Conservation (phyloP, 2,113 vertebrate species). For the Mobula hypostoma region DNA sequence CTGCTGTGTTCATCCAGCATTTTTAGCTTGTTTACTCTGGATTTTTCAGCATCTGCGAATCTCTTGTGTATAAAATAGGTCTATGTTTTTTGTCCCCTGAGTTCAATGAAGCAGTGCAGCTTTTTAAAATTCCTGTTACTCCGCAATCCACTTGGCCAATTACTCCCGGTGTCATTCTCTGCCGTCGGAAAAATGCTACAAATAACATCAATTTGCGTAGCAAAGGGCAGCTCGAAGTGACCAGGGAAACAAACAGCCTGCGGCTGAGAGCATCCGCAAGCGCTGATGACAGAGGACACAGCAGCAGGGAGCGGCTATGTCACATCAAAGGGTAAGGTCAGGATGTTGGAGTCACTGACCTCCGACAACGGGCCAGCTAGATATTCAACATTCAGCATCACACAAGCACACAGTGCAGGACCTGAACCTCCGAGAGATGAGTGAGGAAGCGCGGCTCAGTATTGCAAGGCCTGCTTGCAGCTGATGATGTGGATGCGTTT, state of each 20-base stretch:
- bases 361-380: background rate
- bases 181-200: background rate
- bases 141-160: background rate
- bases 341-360: background rate
- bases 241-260: background rate
- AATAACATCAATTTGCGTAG: background rate
- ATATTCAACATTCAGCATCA: background rate
- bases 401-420: background rate
- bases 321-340: constrained; percentile 10
- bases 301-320: background rate
- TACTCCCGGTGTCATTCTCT: background rate
- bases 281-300: background rate
- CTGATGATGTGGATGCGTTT: no score
- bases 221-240: background rate
- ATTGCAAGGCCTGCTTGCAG: no score
- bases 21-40: no score
- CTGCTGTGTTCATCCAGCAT: no score
- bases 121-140: background rate
- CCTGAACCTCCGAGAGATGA: background rate
- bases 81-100: background rate
- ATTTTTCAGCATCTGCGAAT: no score
- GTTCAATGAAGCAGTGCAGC: background rate
- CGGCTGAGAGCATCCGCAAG: background rate
- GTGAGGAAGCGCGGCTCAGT: no score
- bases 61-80: background rate